These are phyloP conservation scores for Thysanoteuthis rhombus DNA, from an alignment of 2,888 invertebrate genomes.

Conservation along the genomic window DNA sequence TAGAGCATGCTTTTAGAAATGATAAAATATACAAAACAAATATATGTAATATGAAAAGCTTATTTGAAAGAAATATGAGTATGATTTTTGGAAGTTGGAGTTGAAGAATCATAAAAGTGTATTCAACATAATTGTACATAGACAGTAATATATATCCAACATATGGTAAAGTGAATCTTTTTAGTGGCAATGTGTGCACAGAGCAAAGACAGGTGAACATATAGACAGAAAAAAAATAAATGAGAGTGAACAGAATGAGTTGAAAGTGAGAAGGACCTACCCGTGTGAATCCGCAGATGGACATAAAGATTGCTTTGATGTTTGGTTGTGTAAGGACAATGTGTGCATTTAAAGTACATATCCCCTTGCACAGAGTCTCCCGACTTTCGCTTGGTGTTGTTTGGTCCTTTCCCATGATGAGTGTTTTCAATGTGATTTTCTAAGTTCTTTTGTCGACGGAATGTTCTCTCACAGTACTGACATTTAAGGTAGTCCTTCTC, in stretches of 20 bases:
- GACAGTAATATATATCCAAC: background rate
- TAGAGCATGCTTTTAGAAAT: background rate
- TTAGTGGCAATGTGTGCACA: background rate
- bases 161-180: background rate
- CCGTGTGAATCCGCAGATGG: conserved; percentile 67
- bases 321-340: conserved; percentile 67
- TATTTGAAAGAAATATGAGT: background rate
- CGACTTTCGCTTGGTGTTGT: conserved; percentile 48
- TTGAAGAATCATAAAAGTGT: background rate
- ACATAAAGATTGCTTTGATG: conserved; percentile 68
- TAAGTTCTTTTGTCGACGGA: conserved; percentile 65
- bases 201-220: conserved; percentile 25
- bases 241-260: background rate
- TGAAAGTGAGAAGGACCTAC: conserved; percentile 46
- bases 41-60: background rate
- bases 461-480: conserved; percentile 62
- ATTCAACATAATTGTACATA: background rate
- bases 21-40: background rate
- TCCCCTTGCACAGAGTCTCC: conserved; percentile 47
- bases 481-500: conserved; percentile 62
- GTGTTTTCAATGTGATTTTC: conserved; percentile 66
- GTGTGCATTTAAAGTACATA: conserved; percentile 67
- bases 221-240: background rate
- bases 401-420: conserved; percentile 63
- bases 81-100: background rate